Evolutionary conservation across 2,888 invertebrate species (phyloP).

Genomic region (Synergus itoensis): DNA sequence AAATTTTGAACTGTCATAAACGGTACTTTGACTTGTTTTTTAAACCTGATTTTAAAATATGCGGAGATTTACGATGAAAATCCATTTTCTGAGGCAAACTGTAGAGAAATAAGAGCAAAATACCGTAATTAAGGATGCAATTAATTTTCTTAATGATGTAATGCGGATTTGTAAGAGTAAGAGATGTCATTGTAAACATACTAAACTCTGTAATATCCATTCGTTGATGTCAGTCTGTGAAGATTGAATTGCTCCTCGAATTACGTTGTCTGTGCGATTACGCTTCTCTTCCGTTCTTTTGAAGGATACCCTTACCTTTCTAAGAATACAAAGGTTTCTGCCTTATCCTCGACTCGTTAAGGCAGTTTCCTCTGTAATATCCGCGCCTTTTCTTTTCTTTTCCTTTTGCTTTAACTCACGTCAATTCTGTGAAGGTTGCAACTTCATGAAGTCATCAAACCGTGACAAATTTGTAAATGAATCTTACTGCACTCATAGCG

Average conservation of each 20-base stretch:
- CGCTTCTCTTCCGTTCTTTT: slow-evolving; percentile 38
- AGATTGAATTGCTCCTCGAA: slow-evolving; percentile 38
- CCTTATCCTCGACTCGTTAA: slow-evolving; percentile 66
- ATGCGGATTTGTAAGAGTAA: slow-evolving; percentile 12
- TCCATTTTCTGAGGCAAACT: neutral
- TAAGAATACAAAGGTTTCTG: slow-evolving; percentile 61
- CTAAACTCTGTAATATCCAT: slow-evolving; percentile 7
- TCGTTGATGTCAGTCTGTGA: slow-evolving; percentile 20
- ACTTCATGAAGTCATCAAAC: neutral
- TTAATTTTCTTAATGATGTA: slow-evolving; percentile 31
- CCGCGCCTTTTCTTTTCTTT: neutral
- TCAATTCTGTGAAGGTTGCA: slow-evolving; percentile 29
- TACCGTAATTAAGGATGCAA: slow-evolving; percentile 3
- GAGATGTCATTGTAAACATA: slow-evolving; percentile 8
- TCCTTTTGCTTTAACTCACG: slow-evolving; percentile 25
- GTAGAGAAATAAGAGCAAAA: neutral
- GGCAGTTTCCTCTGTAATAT: slow-evolving; percentile 50
- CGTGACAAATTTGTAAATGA: slow-evolving; percentile 32
- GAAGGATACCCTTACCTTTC: slow-evolving; percentile 63
- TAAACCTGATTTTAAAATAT: neutral
- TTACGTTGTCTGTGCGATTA: slow-evolving; percentile 24
- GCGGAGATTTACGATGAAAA: neutral
- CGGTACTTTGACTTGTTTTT: neutral
- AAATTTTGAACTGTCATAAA: neutral
- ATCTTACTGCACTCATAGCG: neutral